A percentile compares a stretch with the other conserved stretches of the same genome.
These are phyloP conservation scores for Aspiorhynchus laticeps DNA, from an alignment of 2,113 vertebrate species.

Conservation along the genomic window DNA sequence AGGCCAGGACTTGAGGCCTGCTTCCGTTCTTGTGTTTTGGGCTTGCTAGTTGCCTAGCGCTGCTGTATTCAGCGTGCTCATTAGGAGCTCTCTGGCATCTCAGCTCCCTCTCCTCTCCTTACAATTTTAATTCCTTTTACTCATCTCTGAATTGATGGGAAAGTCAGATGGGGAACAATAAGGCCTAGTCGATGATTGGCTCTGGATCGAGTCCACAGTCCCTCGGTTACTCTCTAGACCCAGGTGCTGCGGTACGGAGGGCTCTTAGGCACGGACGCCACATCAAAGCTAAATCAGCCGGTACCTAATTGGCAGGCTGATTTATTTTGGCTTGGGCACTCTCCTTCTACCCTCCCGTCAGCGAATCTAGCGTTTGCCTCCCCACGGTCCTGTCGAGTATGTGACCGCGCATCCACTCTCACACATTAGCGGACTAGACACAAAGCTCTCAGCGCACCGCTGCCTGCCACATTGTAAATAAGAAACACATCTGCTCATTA, in stretches of 20 bases:
- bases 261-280: slow-evolving; percentile 41
- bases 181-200: slow-evolving; percentile 45
- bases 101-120: slow-evolving; percentile 55
- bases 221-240: slow-evolving; percentile 42
- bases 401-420: slow-evolving; percentile 49
- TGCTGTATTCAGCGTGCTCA: slow-evolving; percentile 69
- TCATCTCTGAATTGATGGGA: slow-evolving; percentile 65
- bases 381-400: slow-evolving; percentile 21
- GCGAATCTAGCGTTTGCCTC: background rate
- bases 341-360: slow-evolving; percentile 17
- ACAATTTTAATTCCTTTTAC: slow-evolving; percentile 64
- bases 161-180: slow-evolving; percentile 56
- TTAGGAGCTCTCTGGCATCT: slow-evolving; percentile 69
- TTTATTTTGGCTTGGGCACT: slow-evolving; percentile 45
- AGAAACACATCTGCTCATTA: slow-evolving; percentile 53
- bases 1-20: slow-evolving; percentile 59
- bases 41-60: slow-evolving; percentile 77
- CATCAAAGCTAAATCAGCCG: slow-evolving; percentile 51
- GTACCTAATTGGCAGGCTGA: slow-evolving; percentile 56
- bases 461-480: slow-evolving; percentile 39
- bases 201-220: background rate
- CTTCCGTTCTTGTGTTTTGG: slow-evolving; percentile 66
- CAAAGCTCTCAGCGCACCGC: slow-evolving; percentile 23
- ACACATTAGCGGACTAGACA: slow-evolving; percentile 33
- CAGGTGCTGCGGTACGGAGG: slow-evolving; percentile 37